Base-by-base conservation (phyloP, 2,888 invertebrate species). In the Scaptomyza polygonia region DNA sequence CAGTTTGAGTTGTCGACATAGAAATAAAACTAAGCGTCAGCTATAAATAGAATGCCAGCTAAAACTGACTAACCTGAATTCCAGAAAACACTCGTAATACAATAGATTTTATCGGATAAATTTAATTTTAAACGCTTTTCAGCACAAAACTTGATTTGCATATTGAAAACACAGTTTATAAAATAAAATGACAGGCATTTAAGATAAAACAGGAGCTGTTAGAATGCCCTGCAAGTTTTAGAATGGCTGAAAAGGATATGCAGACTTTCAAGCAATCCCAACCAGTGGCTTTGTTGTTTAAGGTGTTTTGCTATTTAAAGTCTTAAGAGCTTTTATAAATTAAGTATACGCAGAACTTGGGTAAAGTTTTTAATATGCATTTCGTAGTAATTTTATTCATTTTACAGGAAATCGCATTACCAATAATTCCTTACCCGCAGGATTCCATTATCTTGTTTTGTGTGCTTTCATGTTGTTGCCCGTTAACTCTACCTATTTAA, bases 401-500 rank as follows among this genome's bases (percentile, higher is more conserved):
- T 14, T 0, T 25, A 45, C 29, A 32, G 49, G 34, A 30, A 11
- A 47, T n/a, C 42, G 32, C 11, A 1, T 0, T 9, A 45, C 0
- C 8, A 29, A 30, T 30, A 39, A n/a, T 4, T 27, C 11, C 2
- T 14, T 7, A 5, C 12, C 0, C 3, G 6, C 16, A n/a, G 5
- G 0, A 9, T 11, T 18, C 16, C 4, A 6, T 39, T 64, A 40
- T 40, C 18, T 43, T 9, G 29, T 40, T 39, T 25, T 44, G 36
- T 32, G 49, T 40, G 9, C 54, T 71, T 62, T 53, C 72, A 66
- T 63, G 64, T 55, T 54, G 66, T 54, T 58, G 55, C 53, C 80
- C 65, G 84, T 77, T 80, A 77, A 68, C 67, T 74, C 39, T 8
- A 39, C 45, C 71, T 59, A 80, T 83, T 84, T 77, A 71, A 84